These are phyloP conservation scores for Gymnocephalus cernua DNA, from an alignment of 2,113 vertebrate genomes.

Conservation along the genomic window DNA sequence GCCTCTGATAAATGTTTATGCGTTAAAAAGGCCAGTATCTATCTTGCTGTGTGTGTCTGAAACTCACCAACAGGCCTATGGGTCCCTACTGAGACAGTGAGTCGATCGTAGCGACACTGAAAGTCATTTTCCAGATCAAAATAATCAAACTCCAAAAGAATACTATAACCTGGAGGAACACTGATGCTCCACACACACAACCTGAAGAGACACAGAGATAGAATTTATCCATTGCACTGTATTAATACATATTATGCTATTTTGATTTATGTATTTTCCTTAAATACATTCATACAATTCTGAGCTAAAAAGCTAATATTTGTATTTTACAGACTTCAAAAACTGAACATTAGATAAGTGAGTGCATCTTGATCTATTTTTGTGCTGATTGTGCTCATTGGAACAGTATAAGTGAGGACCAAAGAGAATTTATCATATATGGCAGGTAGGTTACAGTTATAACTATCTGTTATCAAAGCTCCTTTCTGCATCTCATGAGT, in stretches of 20 bases:
- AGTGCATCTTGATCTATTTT: background rate
- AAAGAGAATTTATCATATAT: too few relatives aligned
- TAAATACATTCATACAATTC: too few relatives aligned
- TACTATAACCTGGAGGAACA: conserved; percentile 72
- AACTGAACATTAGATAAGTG: background rate
- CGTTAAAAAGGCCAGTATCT: too few relatives aligned
- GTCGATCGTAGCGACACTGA: conserved; percentile 82
- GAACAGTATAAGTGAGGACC: too few relatives aligned
- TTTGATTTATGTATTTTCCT: too few relatives aligned
- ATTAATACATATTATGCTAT: too few relatives aligned
- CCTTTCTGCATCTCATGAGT: background rate
- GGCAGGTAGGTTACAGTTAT: background rate
- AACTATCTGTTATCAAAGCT: background rate
- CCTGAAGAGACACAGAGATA: conserved; percentile 68
- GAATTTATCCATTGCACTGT: background rate
- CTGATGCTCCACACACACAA: conserved; percentile 84
- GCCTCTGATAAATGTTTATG: background rate
- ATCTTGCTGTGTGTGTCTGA: background rate
- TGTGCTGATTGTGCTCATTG: too few relatives aligned
- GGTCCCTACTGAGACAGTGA: conserved; percentile 80
- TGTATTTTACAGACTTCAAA: background rate
- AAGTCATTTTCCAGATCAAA: conserved; percentile 85
- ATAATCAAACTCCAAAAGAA: conserved; percentile 82
- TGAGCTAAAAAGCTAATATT: background rate
- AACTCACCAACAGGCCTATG: conserved; percentile 83